These are phyloP conservation scores for Leptinotarsa tumamoca DNA, from an alignment of 2,888 invertebrate genomes.

Conservation along the genomic window DNA sequence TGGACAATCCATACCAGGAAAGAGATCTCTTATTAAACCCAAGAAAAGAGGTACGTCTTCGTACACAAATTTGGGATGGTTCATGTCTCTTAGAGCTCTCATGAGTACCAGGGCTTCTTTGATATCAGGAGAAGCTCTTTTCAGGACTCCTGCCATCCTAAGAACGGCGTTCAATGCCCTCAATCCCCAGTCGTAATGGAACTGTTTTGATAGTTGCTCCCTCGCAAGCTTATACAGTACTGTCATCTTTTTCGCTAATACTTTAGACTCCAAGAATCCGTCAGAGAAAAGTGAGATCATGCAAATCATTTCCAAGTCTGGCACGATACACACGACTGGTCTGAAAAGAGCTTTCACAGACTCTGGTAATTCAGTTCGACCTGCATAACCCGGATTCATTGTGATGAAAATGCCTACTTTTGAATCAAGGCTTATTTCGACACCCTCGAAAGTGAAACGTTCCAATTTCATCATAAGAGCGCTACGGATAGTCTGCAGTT, in stretches of 20 bases:
- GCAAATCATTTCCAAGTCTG: slow-evolving; percentile 92
- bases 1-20: slow-evolving; percentile 91
- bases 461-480: slow-evolving; percentile 82
- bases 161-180: slow-evolving; percentile 91
- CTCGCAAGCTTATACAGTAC: slow-evolving; percentile 87
- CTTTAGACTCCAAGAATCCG: slow-evolving; percentile 90
- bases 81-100: slow-evolving; percentile 93
- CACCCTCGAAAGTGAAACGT: slow-evolving; percentile 74
- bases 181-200: slow-evolving; percentile 94
- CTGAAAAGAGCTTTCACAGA: slow-evolving; percentile 92
- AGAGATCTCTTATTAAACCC: slow-evolving; percentile 88
- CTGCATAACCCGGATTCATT: slow-evolving; percentile 95
- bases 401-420: slow-evolving; percentile 95
- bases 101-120: slow-evolving; percentile 90
- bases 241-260: slow-evolving; percentile 94
- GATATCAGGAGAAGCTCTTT: slow-evolving; percentile 81
- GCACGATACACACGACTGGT: slow-evolving; percentile 92
- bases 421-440: slow-evolving; percentile 83
- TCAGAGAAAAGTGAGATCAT: slow-evolving; percentile 92
- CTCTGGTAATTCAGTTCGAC: slow-evolving; percentile 91
- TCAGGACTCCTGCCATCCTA: slow-evolving; percentile 91
- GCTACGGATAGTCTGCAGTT: slow-evolving; percentile 88
- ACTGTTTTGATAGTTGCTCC: slow-evolving; percentile 91
- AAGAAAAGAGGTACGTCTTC: slow-evolving; percentile 92
- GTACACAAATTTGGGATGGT: slow-evolving; percentile 91